These are phyloP conservation scores for Deroptyus accipitrinus DNA, from an alignment of 2,113 vertebrate genomes.

Conservation along the genomic window DNA sequence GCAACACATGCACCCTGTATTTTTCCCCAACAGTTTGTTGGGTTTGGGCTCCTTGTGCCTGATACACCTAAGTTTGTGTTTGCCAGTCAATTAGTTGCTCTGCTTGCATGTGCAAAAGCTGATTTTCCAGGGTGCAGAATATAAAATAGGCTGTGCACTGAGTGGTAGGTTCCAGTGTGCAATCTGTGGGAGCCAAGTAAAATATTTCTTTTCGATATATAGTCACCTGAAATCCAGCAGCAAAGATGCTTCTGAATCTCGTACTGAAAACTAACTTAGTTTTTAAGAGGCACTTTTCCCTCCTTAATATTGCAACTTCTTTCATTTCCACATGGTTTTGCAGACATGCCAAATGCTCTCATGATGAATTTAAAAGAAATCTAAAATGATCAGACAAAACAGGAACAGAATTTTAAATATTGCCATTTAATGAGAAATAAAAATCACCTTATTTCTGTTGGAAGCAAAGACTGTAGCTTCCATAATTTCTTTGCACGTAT, in stretches of 20 bases:
- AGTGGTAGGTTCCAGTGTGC: constrained; percentile 35
- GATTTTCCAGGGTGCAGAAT: constrained; percentile 41
- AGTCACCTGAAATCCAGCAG: constrained; percentile 35
- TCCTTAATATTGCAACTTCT: not conserved
- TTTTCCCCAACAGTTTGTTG: not conserved
- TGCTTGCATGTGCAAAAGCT: constrained; percentile 10
- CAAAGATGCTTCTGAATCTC: not conserved
- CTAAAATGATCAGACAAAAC: not conserved
- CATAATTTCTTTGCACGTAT: not conserved
- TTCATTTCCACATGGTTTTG: not conserved
- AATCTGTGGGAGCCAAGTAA: constrained; percentile 39
- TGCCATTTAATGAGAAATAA: not conserved
- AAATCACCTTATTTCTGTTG: not conserved
- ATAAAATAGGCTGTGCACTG: constrained; percentile 31
- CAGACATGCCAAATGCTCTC: not conserved
- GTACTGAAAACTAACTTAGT: not conserved
- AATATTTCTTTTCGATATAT: constrained; percentile 64
- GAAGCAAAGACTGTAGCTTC: not conserved
- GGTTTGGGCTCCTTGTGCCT: not conserved
- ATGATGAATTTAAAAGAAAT: not conserved
- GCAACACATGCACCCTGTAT: accelerated
- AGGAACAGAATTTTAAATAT: not conserved
- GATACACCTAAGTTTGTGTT: not conserved
- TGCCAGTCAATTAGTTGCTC: not conserved
- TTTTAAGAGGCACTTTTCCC: not conserved